Evolutionary conservation across 1,140 invertebrate genomes (phyloP).

Genomic region (Trinorchestia longiramus): DNA sequence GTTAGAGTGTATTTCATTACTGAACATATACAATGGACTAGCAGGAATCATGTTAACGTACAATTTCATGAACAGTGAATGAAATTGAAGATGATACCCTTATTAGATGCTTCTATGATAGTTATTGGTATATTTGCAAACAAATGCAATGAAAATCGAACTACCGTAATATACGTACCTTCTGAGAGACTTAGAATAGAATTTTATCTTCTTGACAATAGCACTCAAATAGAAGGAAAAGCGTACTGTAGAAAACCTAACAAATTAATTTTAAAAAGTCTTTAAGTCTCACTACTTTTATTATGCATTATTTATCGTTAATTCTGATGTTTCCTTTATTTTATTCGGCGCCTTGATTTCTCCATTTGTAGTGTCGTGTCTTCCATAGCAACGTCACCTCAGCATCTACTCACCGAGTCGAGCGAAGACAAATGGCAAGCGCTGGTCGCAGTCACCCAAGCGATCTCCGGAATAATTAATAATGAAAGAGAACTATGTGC

Average conservation of each 20-base stretch:
- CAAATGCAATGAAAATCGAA: too few species aligned
- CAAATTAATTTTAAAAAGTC: not conserved
- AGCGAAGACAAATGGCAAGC: not conserved
- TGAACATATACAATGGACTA: too few species aligned
- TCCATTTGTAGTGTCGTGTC: not conserved
- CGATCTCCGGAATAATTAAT: conserved; percentile 12
- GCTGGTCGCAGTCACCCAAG: not conserved
- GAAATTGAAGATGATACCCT: too few species aligned
- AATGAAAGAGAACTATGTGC: conserved; percentile 38
- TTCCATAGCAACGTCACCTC: not conserved
- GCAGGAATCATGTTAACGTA: too few species aligned
- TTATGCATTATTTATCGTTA: not conserved
- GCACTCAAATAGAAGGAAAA: not conserved
- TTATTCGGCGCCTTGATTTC: not conserved
- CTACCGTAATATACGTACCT: not conserved
- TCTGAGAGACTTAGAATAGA: not conserved
- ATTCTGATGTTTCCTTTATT: not conserved
- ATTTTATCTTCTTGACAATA: not conserved
- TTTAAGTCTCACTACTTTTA: not conserved
- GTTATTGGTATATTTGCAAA: too few species aligned
- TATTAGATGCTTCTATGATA: too few species aligned
- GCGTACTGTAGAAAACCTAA: not conserved
- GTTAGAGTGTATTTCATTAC: too few species aligned
- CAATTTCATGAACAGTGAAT: too few species aligned
- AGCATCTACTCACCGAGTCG: not conserved